Evolutionary conservation across 1,140 invertebrate species (phyloP), one percentile per base, ranked within the genome.

Genomic region (Catajapyx aquilonaris): DNA sequence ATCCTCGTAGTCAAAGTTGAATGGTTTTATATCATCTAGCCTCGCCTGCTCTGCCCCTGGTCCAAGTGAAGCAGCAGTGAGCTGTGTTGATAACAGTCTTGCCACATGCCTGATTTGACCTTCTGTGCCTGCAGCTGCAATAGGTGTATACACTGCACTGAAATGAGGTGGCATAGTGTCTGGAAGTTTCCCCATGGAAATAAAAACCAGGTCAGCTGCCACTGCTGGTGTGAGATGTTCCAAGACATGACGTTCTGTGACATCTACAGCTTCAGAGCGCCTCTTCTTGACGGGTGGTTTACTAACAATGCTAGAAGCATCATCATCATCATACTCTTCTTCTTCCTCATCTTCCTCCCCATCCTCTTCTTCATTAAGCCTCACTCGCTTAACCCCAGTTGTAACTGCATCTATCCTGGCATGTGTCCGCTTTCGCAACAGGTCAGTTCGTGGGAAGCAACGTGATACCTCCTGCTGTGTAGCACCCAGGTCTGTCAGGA

Each of bases 401-500:
- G n/a, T n/a, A n/a, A n/a, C n/a, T n/a, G n/a, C n/a, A n/a, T n/a
- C n/a, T n/a, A n/a, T n/a, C n/a, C n/a, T n/a, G n/a, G n/a, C n/a
- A n/a, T n/a, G n/a, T n/a, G n/a, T n/a, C n/a, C n/a, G n/a, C n/a
- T n/a, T n/a, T n/a, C n/a, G n/a, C n/a, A n/a, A n/a, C n/a, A n/a
- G n/a, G n/a, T n/a, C n/a, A n/a, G n/a, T n/a, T n/a, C n/a, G n/a
- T n/a, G 23, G 23, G 13, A 28, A 28, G 22, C 15, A 21, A 23
- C 22, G 28, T 21, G 63, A 64, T 47, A 93, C 85, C 62, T 95
- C 90, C 48, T 75, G 71, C 35, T 73, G 67, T 10, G 81, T 78
- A 38, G 85, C 79, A 33, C 93, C 93, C 21, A 98, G 65, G 54
- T 96, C 91, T 11, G 75, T 66, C 1, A 98, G 59, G 34, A 96